Evolutionary conservation across 2,888 invertebrate genomes (phyloP), one percentile per base, ranked within the genome.

Genomic region (Trilocha varians): DNA sequence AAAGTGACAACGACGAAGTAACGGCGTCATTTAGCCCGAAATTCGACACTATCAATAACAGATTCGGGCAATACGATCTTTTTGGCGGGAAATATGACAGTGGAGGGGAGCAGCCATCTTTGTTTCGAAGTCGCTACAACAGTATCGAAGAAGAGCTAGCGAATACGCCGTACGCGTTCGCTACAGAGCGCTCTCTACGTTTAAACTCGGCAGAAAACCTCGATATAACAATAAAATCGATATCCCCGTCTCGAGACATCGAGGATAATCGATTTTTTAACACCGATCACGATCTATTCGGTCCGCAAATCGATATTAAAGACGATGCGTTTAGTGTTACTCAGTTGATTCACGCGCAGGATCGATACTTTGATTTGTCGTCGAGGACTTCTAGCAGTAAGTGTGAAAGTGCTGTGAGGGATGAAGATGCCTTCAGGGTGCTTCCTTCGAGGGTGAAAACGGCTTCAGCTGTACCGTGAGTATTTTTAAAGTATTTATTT

Each of bases 111-210:
- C 64, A 68, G 16, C 70, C 65, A 2, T 84, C 85, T 16, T 65
- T 87, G 2, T 87, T 87, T 61, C 65, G 86, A 5, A 84, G 82
- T 46, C 70, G 87, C 3, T 84, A 85, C 76, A 87, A 86, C 51
- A 86, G 85, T 45, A 72, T 87, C 1, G 87, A 87, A 47, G 82
- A 85, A 44, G 87, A 87, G 18, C 57, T 87, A 0, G 85, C 87
- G 0, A 87, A 86, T 49, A 87, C 87, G 39, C 87, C 87, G 15
- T 87, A 87, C 60, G 87, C 87, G 43, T 87, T 87, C 68, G 75
- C 79, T 0, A 71, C 76, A 0, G 74, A 77, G 2, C 73, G 78
- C 32, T 62, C 76, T 13, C 51, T 70, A 0, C 62, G 69, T 5
- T 48, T 67, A 0, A 63, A 65, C 56, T 64, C 57, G 45, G 57